A percentile compares a stretch with the other conserved stretches of the same genome.
These are phyloP conservation scores for Marisa cornuarietis DNA, from an alignment of 1,140 invertebrate genomes.

Conservation along the genomic window DNA sequence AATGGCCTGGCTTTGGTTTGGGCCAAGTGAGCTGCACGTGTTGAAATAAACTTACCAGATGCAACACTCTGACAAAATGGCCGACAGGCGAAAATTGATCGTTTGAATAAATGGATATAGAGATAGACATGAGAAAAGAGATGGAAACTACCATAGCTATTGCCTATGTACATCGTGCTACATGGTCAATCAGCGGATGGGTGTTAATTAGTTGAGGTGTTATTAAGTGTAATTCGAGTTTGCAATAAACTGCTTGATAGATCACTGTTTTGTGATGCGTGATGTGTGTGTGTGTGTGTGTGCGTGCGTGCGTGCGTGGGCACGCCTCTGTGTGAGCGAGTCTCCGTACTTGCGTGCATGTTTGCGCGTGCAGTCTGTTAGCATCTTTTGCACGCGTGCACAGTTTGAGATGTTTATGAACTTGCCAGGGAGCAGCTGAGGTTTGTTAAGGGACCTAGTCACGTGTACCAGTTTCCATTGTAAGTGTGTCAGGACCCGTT, in stretches of 20 bases:
- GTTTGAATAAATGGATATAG: too few relatives aligned
- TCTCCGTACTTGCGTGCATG: not conserved
- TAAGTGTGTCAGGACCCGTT: too few relatives aligned
- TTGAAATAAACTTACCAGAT: too few relatives aligned
- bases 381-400: not conserved
- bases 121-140: too few relatives aligned
- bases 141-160: too few relatives aligned
- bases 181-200: not conserved
- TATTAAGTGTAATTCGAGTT: conserved; percentile 5
- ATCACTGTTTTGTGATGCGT: not conserved
- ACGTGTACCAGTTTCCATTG: too few relatives aligned
- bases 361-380: not conserved
- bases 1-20: not conserved
- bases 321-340: too few relatives aligned
- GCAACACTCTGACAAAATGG: too few relatives aligned
- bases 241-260: not conserved
- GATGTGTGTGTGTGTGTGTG: conserved; percentile 21
- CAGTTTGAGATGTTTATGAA: too few relatives aligned
- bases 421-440: too few relatives aligned
- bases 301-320: not conserved
- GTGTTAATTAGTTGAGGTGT: not conserved
- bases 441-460: too few relatives aligned
- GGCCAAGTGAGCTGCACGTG: not conserved
- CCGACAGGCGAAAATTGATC: too few relatives aligned
- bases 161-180: not conserved